phyloP scores from a whole-genome alignment of 2,888 invertebrate species.

The Eremobia ochroleuca region DNA sequence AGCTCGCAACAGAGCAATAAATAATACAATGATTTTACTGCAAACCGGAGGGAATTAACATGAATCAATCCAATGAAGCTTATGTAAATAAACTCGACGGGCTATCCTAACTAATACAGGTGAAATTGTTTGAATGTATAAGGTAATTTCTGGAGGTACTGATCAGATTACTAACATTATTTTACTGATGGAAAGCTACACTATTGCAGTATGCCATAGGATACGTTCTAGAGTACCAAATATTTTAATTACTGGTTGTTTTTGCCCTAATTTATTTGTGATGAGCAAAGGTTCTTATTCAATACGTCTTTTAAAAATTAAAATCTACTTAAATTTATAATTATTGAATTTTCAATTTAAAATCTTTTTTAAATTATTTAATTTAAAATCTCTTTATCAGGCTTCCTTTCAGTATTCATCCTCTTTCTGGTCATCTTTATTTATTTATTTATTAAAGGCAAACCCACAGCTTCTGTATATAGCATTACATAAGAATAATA shows the following conservation, averaged over 20 bases:
- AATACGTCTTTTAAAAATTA: too few relatives aligned
- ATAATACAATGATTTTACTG: not conserved
- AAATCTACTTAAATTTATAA: too few relatives aligned
- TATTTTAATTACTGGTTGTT: not conserved
- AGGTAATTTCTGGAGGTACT: not conserved
- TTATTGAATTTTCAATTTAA: too few relatives aligned
- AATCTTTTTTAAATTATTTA: too few relatives aligned
- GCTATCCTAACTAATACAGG: not conserved
- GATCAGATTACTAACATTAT: not conserved
- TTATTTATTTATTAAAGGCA: too few relatives aligned
- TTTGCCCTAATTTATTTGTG: too few relatives aligned
- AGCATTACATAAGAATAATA: too few relatives aligned
- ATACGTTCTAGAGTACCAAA: not conserved
- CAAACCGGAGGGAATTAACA: not conserved
- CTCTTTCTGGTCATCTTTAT: not conserved
- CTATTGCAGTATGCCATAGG: not conserved
- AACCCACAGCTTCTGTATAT: too few relatives aligned
- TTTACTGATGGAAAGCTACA: not conserved
- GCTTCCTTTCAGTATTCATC: not conserved
- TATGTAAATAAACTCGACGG: not conserved
- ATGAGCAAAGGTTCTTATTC: not conserved
- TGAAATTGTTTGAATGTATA: not conserved
- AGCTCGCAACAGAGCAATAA: not conserved
- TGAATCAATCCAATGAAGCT: not conserved
- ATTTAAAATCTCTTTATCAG: too few relatives aligned